Evolutionary conservation across 2,888 invertebrate species (phyloP).

Genomic region (Phlogophora meticulosa): DNA sequence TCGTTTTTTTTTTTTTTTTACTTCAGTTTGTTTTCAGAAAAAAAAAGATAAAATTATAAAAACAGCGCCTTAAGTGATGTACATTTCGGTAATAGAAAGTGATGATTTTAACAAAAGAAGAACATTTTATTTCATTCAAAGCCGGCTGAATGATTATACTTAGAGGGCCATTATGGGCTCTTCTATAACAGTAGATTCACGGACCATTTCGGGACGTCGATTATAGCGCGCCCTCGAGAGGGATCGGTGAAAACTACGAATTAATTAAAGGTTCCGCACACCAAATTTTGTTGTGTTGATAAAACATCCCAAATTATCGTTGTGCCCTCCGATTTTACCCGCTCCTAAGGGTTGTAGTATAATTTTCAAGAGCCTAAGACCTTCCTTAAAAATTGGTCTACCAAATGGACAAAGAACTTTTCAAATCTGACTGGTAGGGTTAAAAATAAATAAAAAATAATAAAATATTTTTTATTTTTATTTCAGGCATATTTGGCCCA

Average conservation of each 20-base stretch:
- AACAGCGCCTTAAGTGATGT: conserved; percentile 4
- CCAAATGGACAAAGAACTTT: no score
- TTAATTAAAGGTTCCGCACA: conserved; percentile 13
- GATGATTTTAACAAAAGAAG: conserved; percentile 29
- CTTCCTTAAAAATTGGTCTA: no score
- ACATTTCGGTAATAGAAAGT: conserved; percentile 33
- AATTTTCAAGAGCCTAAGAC: no score
- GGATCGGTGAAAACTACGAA: background rate
- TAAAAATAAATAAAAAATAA: no score
- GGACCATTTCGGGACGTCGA: conserved; percentile 5
- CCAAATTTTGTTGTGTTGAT: no score
- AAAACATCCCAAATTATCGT: no score
- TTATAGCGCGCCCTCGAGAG: conserved; percentile 17
- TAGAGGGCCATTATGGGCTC: conserved; percentile 19
- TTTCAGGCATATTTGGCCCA: no score
- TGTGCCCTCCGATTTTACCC: no score
- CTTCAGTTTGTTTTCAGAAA: background rate
- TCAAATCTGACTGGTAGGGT: no score
- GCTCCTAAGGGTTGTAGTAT: no score
- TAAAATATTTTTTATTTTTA: background rate
- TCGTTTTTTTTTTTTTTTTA: background rate
- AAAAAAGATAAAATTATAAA: background rate
- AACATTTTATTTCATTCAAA: conserved; percentile 30
- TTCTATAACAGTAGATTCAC: conserved; percentile 14
- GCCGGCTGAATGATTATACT: conserved; percentile 34